Percentiles rank a stretch among this genome's conserved stretches.
Conservation (phyloP, 2,113 vertebrate genomes). For the Ariopsis seemanni region DNA sequence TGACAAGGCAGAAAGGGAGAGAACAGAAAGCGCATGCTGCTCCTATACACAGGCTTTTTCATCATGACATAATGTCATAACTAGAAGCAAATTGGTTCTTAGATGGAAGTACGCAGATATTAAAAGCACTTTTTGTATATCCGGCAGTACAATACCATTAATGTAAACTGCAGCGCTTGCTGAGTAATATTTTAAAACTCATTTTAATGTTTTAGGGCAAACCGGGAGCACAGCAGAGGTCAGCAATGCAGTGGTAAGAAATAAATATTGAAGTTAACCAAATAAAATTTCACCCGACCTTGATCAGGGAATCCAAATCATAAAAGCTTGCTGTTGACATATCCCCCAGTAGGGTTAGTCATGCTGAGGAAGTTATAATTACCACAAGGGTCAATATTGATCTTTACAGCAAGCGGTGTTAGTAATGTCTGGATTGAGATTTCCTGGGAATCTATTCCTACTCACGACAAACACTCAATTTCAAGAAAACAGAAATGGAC, state of each 20-base stretch:
- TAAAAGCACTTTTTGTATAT: neutral
- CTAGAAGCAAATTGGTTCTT: neutral
- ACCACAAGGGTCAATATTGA: constrained; percentile 55
- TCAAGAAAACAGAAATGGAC: neutral
- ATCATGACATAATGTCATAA: neutral
- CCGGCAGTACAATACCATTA: neutral
- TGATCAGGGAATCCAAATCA: constrained; percentile 49
- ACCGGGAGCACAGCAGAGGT: constrained; percentile 21
- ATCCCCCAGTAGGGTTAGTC: constrained; percentile 23
- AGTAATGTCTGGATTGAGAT: constrained; percentile 30
- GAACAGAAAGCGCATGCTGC: neutral
- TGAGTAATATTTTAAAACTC: neutral
- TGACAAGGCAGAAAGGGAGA: constrained; percentile 69
- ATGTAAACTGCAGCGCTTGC: neutral
- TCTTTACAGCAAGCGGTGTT: constrained; percentile 37
- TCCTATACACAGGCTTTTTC: constrained; percentile 9
- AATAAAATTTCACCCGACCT: constrained; percentile 35
- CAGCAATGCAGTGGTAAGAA: constrained; percentile 21
- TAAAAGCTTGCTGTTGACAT: constrained; percentile 32
- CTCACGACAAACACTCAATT: constrained; percentile 37
- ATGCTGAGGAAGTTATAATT: constrained; percentile 54
- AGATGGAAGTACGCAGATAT: neutral
- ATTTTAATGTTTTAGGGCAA: constrained; percentile 6
- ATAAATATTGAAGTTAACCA: constrained; percentile 43
- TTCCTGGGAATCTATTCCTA: constrained; percentile 43